Evolutionary conservation across 2,888 invertebrate species (phyloP), one percentile per base, ranked within the genome.

Genomic region (Erebia palarica): DNA sequence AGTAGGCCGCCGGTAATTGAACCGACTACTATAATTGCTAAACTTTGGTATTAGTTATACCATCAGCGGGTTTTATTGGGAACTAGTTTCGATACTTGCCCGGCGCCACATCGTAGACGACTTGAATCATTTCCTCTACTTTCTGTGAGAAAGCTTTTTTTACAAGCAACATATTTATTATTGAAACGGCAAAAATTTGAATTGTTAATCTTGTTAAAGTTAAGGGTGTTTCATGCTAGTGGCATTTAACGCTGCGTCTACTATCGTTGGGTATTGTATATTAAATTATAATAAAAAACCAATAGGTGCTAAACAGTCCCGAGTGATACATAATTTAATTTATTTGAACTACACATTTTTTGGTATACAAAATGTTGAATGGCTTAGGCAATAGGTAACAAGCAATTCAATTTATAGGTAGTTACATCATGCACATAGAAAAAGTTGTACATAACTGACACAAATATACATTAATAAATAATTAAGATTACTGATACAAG

Each of bases 81-180:
- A 67, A 67, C 67, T 11, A 49, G 67, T 67, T 67, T 67, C 3
- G 11, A 59, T 27, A 55, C 47, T 57, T 13, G 67, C 57, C 27
- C 47, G 67, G 67, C 67, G 67, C 67, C 67, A 67, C 47, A 27
- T n/a, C 9, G 67, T 27, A 59, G 67, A 67, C 67, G 67, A 27
- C 47, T 21, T 67, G 67, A 72, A 67, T 65, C 69, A 75, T 72
- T 75, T 75, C 75, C 75, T 74, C 66, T 74, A 36, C 65, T 58
- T 53, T 55, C 73, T 73, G 74, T 74, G 74, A 74, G 74, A 74
- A 74, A 73, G 53, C 58, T 66, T 65, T 73, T 73, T 69, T 69
- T 42, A 27, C 18, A 63, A 58, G 21, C 57, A 16, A 49, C 42
- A 16, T 61, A 10, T 68, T 60, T 65, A 10, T 47, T 42, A 44